Base-by-base conservation (phyloP, 2,888 invertebrate genomes). In the Drosophila putrida region DNA sequence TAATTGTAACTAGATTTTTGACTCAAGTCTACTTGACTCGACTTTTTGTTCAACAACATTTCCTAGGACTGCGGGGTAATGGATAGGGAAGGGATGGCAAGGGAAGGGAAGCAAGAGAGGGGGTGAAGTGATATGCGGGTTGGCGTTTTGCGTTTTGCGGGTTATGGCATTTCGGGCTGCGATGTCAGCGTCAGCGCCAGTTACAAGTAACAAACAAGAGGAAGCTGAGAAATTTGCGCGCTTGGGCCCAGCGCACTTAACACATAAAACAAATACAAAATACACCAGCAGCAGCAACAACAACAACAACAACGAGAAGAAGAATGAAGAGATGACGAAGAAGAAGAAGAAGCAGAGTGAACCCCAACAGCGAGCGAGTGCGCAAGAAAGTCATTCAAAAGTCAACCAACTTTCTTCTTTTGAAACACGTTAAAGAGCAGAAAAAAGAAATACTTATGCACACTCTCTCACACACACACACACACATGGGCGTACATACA, bases 351-450 rank as follows among this genome's bases (percentile, higher is more conserved):
- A 31, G 13, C 44, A 36, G 69, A 64, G 65, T 35, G 50, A 61
- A 39, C 62, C 57, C 55, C 59, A 53, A 31, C 55, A 61, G 47
- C 64, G 50, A 59, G 57, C 66, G 69, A 60, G 60, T 54, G 62
- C 62, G 33, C 83, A 78, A 76, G 82, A 90, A 90, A 91, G 91
- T 91, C 90, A 90, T 91, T 91, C 90, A 91, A 90, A 91, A 91
- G 91, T 91, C 91, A 91, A 92, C 85, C 89, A 91, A 91, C 92
- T 92, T 91, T 91, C 90, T 90, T 89, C 89, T 88, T 90, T 79
- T 82, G 88, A 84, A 88, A 83, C 80, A 83, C 85, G 85, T 74
- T 88, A 85, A 84, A 85, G 82, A 78, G 78, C 70, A 78, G 59
- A 80, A 69, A 69, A 75, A 57, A 77, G 47, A 69, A 82, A 69